Evolutionary conservation across 1,140 invertebrate genomes (phyloP), one percentile per base, ranked within the genome.

Genomic region (Camponotus floridanus): DNA sequence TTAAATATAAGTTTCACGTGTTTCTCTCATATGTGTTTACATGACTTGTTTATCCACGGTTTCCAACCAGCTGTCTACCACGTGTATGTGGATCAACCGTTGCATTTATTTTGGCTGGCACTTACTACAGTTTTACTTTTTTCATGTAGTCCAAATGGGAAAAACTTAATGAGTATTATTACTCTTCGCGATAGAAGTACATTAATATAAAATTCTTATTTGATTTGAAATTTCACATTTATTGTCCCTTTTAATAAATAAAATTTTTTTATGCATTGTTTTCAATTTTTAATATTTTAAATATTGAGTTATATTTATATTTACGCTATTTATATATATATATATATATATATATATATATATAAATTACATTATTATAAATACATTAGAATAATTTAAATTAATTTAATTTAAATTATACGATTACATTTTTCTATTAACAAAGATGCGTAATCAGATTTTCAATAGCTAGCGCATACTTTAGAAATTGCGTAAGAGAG

Each of bases 21-120:
- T 83, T 83, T 61, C 79, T 36, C 79, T 83, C 62, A 62, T 18
- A 18, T 45, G 7, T 83, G 26, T 83, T 83, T 83, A 83, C 26
- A 61, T n/a, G 33, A 70, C 55, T 62, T 74, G 59, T 59, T 81
- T 81, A 73, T 33, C 26, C 8, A n/a, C n/a, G 11, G 8, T 45
- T 83, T 42, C 51, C 36, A 79, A 68, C 33, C 68, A 83, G 55
- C 55, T 74, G 68, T 73, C 57, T 62, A 39, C 68, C 68, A 83
- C 55, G 42, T 83, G 55, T 71, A 39, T 51, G 78, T 6, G 51
- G 55, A 73, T 59, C 55, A 74, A 83, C 45, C 39, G 13, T 45
- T n/a, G 36, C 55, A 73, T 62, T 83, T 83, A 57, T 73, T 74
- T 83, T 83, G 39, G 55, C 55, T 48, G 31, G 26, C 21, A 61